A percentile compares a stretch with the other conserved stretches of the same genome.
Conservation (phyloP, 2,113 vertebrate species). For the Laterallus jamaicensis region DNA sequence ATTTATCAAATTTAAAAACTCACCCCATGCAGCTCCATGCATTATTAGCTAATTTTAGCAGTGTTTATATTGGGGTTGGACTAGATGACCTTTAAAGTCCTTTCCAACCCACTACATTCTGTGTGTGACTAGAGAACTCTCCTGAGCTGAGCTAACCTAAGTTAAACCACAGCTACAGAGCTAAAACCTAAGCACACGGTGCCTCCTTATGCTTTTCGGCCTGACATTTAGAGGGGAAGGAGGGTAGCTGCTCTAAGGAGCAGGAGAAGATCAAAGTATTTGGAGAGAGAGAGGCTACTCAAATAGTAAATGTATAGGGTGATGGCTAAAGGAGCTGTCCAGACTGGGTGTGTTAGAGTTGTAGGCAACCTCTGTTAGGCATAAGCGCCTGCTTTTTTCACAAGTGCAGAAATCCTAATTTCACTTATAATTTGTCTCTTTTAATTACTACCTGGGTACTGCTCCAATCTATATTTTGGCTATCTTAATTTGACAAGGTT, state of each 20-base stretch:
- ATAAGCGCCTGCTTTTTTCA: neutral
- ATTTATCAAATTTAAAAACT: neutral
- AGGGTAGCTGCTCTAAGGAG: neutral
- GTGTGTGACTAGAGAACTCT: neutral
- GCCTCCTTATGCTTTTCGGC: neutral
- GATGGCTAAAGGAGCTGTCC: neutral
- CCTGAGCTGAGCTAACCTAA: neutral
- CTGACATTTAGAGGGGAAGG: fast-evolving
- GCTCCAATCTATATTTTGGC: neutral
- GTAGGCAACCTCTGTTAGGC: neutral
- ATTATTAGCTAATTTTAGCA: neutral
- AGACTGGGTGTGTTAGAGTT: neutral
- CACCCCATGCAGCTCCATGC: neutral
- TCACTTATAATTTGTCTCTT: neutral
- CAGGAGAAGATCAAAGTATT: neutral
- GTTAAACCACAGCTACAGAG: no score
- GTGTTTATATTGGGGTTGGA: neutral
- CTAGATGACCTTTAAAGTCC: no score
- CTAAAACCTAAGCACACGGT: neutral
- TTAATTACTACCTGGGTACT: neutral
- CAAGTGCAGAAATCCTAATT: neutral
- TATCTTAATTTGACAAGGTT: neutral
- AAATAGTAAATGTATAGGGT: neutral
- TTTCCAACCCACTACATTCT: no score
- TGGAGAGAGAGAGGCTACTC: neutral